phyloP scores from a whole-genome alignment of 1,140 invertebrate species.

The Gryllus bimaculatus region DNA sequence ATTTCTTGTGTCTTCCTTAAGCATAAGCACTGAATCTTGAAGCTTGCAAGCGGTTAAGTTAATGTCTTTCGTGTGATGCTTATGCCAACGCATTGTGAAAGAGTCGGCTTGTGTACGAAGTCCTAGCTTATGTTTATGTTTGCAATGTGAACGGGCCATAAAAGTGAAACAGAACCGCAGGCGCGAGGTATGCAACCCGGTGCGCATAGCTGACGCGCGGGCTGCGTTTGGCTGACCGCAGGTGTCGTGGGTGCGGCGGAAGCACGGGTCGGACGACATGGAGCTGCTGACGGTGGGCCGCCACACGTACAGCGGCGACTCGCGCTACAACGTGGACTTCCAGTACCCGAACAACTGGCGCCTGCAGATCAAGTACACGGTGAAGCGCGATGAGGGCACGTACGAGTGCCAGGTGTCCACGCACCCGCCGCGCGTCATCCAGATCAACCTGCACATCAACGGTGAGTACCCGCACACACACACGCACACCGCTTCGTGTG shows the following conservation, averaged over 20 bases:
- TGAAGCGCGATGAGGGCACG: conserved; percentile 59
- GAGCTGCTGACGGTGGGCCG: conserved; percentile 67
- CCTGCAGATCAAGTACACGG: conserved; percentile 64
- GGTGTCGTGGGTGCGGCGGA: conserved; percentile 70
- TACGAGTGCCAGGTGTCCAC: conserved; percentile 83
- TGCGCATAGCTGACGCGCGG: too few relatives aligned
- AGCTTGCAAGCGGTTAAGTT: too few relatives aligned
- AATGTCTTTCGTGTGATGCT: too few relatives aligned
- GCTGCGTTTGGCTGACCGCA: conserved; percentile 32
- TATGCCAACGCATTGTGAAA: too few relatives aligned
- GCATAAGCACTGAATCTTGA: too few relatives aligned
- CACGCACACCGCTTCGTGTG: too few relatives aligned
- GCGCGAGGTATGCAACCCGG: too few relatives aligned
- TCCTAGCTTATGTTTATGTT: too few relatives aligned
- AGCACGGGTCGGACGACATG: conserved; percentile 47
- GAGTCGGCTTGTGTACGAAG: too few relatives aligned
- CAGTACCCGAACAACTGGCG: conserved; percentile 79
- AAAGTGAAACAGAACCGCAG: too few relatives aligned
- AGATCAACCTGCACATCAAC: conserved; percentile 59
- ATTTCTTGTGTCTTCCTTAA: too few relatives aligned
- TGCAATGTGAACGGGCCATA: too few relatives aligned
- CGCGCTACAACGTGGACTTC: conserved; percentile 60
- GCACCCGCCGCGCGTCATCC: conserved; percentile 67
- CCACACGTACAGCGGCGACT: conserved; percentile 60
- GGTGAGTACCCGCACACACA: conserved; percentile 40